These are phyloP conservation scores for Falcaria lacertinaria DNA, from an alignment of 2,888 invertebrate species.

Conservation along the genomic window DNA sequence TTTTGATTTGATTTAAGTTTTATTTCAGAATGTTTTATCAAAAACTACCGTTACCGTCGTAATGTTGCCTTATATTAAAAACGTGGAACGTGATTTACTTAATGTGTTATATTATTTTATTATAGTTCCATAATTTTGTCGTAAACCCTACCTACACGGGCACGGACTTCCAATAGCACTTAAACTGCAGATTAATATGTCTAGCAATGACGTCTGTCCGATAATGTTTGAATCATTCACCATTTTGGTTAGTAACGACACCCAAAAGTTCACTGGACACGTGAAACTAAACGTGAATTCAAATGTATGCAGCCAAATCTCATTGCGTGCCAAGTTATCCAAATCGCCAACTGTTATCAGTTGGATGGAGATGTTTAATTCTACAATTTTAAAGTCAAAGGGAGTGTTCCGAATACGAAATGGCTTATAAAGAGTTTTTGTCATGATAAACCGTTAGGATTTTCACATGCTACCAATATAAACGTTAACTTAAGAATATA, in stretches of 20 bases:
- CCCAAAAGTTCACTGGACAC: not conserved
- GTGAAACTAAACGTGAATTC: not conserved
- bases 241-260: not conserved
- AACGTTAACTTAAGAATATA: no score
- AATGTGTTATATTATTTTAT: no score
- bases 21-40: no score
- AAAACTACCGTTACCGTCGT: no score
- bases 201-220: not conserved
- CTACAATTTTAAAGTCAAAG: not conserved
- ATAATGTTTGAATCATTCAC: not conserved
- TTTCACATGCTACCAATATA: no score
- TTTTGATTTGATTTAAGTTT: no score
- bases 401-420: no score
- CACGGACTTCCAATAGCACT: not conserved
- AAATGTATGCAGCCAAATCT: not conserved
- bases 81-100: no score
- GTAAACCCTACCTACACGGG: not conserved
- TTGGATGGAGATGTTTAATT: no score
- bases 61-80: no score
- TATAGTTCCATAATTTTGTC: not conserved
- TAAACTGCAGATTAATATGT: not conserved
- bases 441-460: no score
- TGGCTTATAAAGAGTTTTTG: no score
- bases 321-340: not conserved
- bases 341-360: not conserved